A percentile compares a stretch with the other conserved stretches of the same genome.
Evolutionary conservation across 2,113 vertebrate species (phyloP).

Genomic region (Podiceps cristatus): DNA sequence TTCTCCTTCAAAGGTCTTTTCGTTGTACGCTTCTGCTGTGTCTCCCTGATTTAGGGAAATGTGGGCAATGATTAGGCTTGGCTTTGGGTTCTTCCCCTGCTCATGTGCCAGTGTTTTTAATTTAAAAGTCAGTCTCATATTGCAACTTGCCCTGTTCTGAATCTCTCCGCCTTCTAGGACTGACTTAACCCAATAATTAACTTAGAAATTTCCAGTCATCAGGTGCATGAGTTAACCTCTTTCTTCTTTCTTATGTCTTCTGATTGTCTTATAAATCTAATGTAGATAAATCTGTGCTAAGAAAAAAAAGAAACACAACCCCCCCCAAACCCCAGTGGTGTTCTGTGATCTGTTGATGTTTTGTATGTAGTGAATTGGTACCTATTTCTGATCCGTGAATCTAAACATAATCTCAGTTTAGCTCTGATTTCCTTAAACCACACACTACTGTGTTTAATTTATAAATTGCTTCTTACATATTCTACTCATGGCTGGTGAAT

Average conservation of each 20-base stretch:
- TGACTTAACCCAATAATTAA: neutral
- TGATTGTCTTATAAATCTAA: neutral
- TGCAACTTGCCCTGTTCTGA: neutral
- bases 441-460: constrained; percentile 41
- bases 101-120: neutral
- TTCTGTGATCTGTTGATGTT: constrained; percentile 42
- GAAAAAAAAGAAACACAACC: neutral
- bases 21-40: neutral
- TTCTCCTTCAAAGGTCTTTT: neutral
- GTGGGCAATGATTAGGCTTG: neutral
- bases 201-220: neutral
- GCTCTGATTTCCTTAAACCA: neutral
- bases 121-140: neutral
- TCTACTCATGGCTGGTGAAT: neutral
- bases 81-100: neutral
- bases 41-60: neutral
- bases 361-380: neutral
- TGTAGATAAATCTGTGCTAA: constrained; percentile 2
- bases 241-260: neutral
- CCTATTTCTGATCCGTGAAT: neutral
- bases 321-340: neutral
- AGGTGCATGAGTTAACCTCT: neutral
- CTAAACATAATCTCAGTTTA: constrained; percentile 29
- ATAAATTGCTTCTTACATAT: constrained; percentile 26
- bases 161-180: neutral